Base-by-base conservation (phyloP, 2,888 invertebrate species). In the Pedicia rivosa region DNA sequence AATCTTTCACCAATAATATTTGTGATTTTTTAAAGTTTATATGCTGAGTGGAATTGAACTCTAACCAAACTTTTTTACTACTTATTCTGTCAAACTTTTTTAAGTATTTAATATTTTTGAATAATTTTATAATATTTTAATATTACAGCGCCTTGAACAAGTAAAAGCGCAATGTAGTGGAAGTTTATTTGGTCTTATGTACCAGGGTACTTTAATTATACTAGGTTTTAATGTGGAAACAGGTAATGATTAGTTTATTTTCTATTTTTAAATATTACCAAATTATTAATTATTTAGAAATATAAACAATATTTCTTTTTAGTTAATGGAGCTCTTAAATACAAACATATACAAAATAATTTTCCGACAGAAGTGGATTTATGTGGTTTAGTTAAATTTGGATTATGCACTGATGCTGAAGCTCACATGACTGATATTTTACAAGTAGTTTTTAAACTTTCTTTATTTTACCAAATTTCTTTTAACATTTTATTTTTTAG, bases 291-390 rank as follows among this genome's bases (percentile, higher is more conserved):
- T n/a, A n/a, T n/a, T n/a, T n/a, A n/a, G n/a, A n/a, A n/a, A n/a
- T n/a, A n/a, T n/a, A n/a, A n/a, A n/a, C n/a, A n/a, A n/a, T n/a
- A n/a, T n/a, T n/a, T n/a, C n/a, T n/a, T n/a, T n/a, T n/a, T n/a
- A n/a, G 55, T 65, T 37, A 66, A 72, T 49, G 68, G 74, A 36
- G 59, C 62, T 36, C 52, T 59, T 13, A 61, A 56, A 42, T 59
- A 59, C 40, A 60, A 50, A 63, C 64, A 61, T 62, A 65, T 52
- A 60, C 65, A 50, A 43, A 64, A 77, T 17, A 72, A 74, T 48
- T 70, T 82, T 49, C 82, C 84, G 12, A 74, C 77, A 3, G 82
- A 82, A 56, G 59, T 83, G 41, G 81, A 83, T 59, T 62, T 80
- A 35, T 83, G 80, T 54, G 84, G 83, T 17, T 65, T 78, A 39